Evolutionary conservation across 2,113 vertebrate genomes (phyloP).

Genomic region (Sturnus vulgaris): DNA sequence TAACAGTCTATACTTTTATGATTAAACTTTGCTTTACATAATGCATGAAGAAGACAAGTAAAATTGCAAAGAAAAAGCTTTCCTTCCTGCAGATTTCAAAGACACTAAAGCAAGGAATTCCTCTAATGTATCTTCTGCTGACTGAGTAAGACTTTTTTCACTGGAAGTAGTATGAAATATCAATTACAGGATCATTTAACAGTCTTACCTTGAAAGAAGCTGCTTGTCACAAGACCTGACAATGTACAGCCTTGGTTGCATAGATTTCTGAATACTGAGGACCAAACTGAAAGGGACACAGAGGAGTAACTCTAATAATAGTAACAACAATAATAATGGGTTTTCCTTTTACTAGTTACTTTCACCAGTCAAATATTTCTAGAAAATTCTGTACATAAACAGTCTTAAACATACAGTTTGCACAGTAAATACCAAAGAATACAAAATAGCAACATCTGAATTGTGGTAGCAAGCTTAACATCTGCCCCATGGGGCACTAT

Average conservation of each 20-base stretch:
- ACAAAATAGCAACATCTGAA: background rate
- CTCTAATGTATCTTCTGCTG: background rate
- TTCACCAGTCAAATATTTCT: background rate
- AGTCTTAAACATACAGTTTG: background rate
- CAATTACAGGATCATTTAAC: constrained; percentile 5
- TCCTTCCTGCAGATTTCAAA: constrained; percentile 34
- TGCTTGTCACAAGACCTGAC: background rate
- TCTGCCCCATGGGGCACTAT: too few species aligned
- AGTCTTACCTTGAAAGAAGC: background rate
- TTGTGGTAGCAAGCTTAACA: background rate
- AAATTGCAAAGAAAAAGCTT: background rate
- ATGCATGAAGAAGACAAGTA: background rate
- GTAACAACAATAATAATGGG: background rate
- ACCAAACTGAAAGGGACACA: background rate
- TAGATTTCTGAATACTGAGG: background rate
- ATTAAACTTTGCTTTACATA: constrained; percentile 26
- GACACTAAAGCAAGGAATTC: background rate
- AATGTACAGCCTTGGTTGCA: background rate
- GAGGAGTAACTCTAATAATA: background rate
- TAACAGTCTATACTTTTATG: background rate
- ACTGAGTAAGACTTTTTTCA: background rate
- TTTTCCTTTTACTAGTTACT: background rate
- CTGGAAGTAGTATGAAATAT: background rate
- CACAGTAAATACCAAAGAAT: background rate
- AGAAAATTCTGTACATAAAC: background rate